phyloP scores from a whole-genome alignment of 2,888 invertebrate species.

The Saturnia japonica region DNA sequence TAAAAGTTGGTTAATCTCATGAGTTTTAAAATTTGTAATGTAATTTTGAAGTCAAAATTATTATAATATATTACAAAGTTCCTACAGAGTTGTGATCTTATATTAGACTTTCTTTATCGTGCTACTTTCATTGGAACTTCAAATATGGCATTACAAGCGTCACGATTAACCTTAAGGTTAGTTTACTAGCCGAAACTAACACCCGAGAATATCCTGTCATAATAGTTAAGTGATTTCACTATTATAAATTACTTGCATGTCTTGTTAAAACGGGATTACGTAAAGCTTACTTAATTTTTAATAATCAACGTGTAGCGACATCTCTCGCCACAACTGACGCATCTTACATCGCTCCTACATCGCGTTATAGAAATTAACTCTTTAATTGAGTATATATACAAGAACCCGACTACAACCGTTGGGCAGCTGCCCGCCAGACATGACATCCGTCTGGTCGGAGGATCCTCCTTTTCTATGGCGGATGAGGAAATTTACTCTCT shows the following conservation, averaged over 20 bases:
- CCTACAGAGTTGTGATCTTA: neutral
- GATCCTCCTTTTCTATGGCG: too few relatives aligned
- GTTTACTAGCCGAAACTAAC: slow-evolving; percentile 38
- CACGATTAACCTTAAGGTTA: slow-evolving; percentile 43
- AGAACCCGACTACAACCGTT: too few relatives aligned
- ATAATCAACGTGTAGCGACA: too few relatives aligned
- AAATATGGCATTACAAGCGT: neutral
- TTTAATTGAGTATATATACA: too few relatives aligned
- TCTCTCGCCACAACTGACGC: too few relatives aligned
- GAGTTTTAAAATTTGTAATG: neutral
- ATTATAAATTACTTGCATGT: slow-evolving; percentile 19
- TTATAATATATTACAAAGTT: neutral
- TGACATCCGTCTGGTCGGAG: too few relatives aligned
- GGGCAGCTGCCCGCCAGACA: too few relatives aligned
- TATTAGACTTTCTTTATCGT: neutral
- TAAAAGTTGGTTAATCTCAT: neutral
- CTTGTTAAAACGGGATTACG: slow-evolving; percentile 27
- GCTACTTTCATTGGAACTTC: neutral
- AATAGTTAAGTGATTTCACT: neutral
- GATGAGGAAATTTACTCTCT: too few relatives aligned
- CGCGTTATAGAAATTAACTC: too few relatives aligned
- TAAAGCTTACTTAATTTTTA: too few relatives aligned
- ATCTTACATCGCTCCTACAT: too few relatives aligned
- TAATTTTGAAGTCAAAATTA: neutral
- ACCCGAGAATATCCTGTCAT: neutral